These are phyloP conservation scores for Antheraea pernyi DNA, from an alignment of 1,140 invertebrate genomes.

Conservation along the genomic window DNA sequence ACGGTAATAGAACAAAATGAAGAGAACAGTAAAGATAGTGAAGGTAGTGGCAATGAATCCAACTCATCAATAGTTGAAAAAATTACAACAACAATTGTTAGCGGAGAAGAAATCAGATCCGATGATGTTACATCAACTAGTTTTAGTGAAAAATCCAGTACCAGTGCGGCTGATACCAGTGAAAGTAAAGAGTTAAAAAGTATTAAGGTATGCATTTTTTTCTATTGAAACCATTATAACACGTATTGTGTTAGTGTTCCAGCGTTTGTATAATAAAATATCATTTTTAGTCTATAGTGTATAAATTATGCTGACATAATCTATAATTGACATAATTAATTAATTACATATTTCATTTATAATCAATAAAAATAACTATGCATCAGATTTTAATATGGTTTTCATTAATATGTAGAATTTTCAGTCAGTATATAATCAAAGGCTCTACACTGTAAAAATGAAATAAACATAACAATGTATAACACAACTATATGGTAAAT, in stretches of 20 bases:
- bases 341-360: too few species aligned
- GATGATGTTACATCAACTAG: conserved; percentile 31
- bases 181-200: conserved; percentile 49
- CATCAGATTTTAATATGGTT: too few species aligned
- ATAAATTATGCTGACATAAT: too few species aligned
- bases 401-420: too few species aligned
- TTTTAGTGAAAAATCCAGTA: conserved; percentile 23
- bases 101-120: conserved; percentile 34
- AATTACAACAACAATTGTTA: conserved; percentile 31
- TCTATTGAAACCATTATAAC: not conserved
- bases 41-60: conserved; percentile 34
- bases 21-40: conserved; percentile 41
- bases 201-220: conserved; percentile 41
- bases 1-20: conserved; percentile 39
- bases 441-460: too few species aligned
- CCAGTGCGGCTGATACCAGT: conserved; percentile 25
- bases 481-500: too few species aligned
- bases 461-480: too few species aligned
- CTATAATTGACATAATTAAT: too few species aligned
- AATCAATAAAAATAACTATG: too few species aligned
- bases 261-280: too few species aligned
- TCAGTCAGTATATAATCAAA: too few species aligned
- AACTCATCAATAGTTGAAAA: conserved; percentile 45
- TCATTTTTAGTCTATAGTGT: too few species aligned
- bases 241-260: not conserved